phyloP scores from a whole-genome alignment of 2,888 invertebrate genomes.

The Boloria euphrosyne region DNA sequence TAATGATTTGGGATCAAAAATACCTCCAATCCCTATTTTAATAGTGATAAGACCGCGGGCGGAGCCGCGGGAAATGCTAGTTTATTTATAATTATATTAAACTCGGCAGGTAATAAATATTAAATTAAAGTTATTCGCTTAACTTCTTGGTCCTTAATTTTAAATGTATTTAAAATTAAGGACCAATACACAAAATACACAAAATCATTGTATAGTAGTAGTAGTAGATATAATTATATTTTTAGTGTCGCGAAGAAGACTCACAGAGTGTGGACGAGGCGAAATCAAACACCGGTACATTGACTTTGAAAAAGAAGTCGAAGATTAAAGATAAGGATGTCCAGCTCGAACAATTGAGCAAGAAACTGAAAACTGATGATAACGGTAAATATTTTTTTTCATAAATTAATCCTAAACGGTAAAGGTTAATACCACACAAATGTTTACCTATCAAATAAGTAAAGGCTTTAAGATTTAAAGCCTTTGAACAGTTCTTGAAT shows the following conservation, averaged over 20 bases:
- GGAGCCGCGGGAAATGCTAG: no score
- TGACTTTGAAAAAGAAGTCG: constrained; percentile 89
- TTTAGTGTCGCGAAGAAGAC: constrained; percentile 88
- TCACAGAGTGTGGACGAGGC: constrained; percentile 85
- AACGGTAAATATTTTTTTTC: constrained; percentile 84
- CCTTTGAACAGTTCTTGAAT: no score
- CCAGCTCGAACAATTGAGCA: constrained; percentile 96
- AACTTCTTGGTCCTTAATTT: no score
- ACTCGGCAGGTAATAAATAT: no score
- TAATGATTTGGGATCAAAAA: no score
- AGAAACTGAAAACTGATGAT: constrained; percentile 98
- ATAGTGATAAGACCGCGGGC: no score
- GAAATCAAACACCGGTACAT: constrained; percentile 88
- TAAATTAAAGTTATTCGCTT: no score
- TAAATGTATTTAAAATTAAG: no score
- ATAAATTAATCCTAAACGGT: neutral
- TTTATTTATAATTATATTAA: no score
- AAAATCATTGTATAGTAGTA: neutral
- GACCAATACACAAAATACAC: no score
- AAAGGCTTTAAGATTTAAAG: no score
- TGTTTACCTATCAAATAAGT: neutral
- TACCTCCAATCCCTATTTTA: no score
- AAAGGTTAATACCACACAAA: neutral
- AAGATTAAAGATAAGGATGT: constrained; percentile 89
- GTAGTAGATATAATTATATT: neutral